Conservation (phyloP, 2,888 invertebrate species). For the Cheilosia grossa region DNA sequence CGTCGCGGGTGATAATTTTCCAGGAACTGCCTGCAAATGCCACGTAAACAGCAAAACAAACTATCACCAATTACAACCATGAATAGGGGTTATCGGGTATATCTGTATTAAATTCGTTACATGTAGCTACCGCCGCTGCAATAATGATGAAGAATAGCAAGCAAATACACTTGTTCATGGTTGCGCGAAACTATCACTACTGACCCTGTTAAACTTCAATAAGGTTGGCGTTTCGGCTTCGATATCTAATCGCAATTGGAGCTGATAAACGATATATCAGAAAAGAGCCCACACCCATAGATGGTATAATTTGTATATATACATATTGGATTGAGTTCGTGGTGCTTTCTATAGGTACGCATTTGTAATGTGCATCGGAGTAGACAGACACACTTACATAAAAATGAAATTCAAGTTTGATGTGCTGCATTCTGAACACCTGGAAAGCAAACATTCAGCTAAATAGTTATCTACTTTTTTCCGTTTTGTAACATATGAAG, state of each 20-base stretch:
- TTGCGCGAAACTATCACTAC: conserved; percentile 55
- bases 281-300: neutral
- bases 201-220: conserved; percentile 22
- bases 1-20: conserved; percentile 81
- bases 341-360: too few relatives aligned
- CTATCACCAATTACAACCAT: conserved; percentile 59
- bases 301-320: too few relatives aligned
- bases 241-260: conserved; percentile 60
- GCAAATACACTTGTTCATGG: conserved; percentile 67
- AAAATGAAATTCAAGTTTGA: too few relatives aligned
- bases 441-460: too few relatives aligned
- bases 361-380: too few relatives aligned
- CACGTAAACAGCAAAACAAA: conserved; percentile 69
- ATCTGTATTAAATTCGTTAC: conserved; percentile 57
- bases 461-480: too few relatives aligned
- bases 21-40: conserved; percentile 60
- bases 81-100: conserved; percentile 23
- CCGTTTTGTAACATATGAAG: too few relatives aligned
- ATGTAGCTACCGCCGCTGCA: conserved; percentile 49
- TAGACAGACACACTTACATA: too few relatives aligned
- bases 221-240: conserved; percentile 30
- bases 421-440: too few relatives aligned
- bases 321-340: too few relatives aligned
- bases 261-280: conserved; percentile 37
- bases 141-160: conserved; percentile 39